These are phyloP conservation scores for Thamnaconus septentrionalis DNA, from an alignment of 2,113 vertebrate species.

Conservation along the genomic window DNA sequence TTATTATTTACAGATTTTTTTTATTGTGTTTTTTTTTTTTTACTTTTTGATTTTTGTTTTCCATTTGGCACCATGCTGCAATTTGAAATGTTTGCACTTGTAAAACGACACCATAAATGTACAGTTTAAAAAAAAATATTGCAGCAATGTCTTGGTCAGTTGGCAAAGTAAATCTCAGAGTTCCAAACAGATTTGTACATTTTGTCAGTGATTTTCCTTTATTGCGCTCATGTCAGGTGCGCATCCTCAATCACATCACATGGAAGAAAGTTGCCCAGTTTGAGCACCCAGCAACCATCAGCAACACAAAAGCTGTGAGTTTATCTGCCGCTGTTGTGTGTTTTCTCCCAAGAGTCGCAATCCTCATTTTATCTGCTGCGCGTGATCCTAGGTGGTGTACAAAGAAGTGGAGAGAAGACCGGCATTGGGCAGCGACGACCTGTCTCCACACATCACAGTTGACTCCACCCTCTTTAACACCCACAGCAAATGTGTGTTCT, in stretches of 20 bases:
- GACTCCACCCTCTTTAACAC: conserved; percentile 73
- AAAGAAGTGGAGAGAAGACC: conserved; percentile 86
- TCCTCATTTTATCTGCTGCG: neutral
- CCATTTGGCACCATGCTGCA: no score
- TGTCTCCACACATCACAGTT: conserved; percentile 75
- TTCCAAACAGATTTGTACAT: neutral
- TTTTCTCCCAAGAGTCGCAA: neutral
- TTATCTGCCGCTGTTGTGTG: neutral
- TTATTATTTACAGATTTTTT: no score
- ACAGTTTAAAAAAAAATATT: no score
- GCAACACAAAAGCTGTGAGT: conserved; percentile 82
- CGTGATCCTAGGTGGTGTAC: conserved; percentile 84
- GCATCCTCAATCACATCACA: conserved; percentile 92
- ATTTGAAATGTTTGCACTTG: no score
- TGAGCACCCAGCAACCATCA: conserved; percentile 80
- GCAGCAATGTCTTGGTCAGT: neutral
- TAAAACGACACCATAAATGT: no score
- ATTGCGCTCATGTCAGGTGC: conserved; percentile 77
- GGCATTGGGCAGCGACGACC: conserved; percentile 68
- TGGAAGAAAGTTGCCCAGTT: conserved; percentile 91
- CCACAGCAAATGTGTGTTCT: conserved; percentile 88
- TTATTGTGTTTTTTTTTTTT: no score
- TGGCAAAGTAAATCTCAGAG: neutral
- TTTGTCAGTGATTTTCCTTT: neutral
- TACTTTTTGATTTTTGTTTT: no score